Conservation (phyloP, 2,113 vertebrate species). For the Carassius gibelio region DNA sequence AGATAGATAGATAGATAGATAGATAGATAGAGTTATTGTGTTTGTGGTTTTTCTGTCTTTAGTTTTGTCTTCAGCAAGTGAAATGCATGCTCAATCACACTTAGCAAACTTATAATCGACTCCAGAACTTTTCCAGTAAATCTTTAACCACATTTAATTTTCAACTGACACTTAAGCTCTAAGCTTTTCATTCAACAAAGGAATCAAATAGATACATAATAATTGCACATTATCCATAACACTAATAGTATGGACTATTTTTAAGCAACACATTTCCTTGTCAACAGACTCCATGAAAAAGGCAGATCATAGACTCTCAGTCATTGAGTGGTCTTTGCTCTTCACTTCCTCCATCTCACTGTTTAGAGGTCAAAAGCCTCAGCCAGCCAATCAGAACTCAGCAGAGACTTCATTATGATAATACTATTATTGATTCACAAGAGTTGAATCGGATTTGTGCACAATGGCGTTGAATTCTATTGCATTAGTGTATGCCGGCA, state of each 20-base stretch:
- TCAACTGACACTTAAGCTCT: not conserved
- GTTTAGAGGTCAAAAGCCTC: conserved; percentile 48
- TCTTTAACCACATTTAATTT: not conserved
- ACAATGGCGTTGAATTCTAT: conserved; percentile 20
- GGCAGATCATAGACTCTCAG: not conserved
- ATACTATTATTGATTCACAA: conserved; percentile 48
- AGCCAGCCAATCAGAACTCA: conserved; percentile 39
- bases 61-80: too few species aligned
- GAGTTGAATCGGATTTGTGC: conserved; percentile 37
- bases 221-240: not conserved
- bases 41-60: too few species aligned
- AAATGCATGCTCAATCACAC: too few species aligned
- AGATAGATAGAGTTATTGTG: too few species aligned
- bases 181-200: not conserved
- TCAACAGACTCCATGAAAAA: not conserved
- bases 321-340: not conserved
- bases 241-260: not conserved
- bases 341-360: conserved; percentile 28
- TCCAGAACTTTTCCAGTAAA: too few species aligned
- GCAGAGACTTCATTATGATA: conserved; percentile 39
- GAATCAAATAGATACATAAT: not conserved
- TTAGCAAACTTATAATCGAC: too few species aligned
- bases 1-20: too few species aligned
- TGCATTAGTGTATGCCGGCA: conserved; percentile 6
- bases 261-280: not conserved